Conservation (phyloP, 2,797 vertebrate genomes). For the Siniperca obscura region DNA sequence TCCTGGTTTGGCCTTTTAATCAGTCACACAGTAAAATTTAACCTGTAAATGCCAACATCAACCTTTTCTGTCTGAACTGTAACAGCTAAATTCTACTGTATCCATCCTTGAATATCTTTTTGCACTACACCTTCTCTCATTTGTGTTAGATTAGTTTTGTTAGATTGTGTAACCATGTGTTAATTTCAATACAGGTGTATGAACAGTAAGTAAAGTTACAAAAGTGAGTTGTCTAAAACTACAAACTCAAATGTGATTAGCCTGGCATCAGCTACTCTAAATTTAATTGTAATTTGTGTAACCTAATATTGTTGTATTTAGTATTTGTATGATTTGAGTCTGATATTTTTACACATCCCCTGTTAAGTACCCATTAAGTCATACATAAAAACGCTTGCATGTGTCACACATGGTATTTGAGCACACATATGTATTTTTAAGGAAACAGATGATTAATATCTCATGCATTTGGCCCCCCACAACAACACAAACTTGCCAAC, state of each 20-base stretch:
- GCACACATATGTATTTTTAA: background rate
- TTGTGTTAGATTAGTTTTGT: background rate
- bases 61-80: background rate
- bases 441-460: background rate
- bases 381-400: background rate
- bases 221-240: background rate
- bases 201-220: too few relatives aligned
- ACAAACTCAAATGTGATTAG: background rate
- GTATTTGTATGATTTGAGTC: background rate
- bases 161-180: background rate
- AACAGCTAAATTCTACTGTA: background rate
- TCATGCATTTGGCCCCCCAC: background rate
- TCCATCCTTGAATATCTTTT: constrained; percentile 4
- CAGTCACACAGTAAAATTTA: background rate
- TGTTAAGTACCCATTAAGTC: background rate
- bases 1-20: constrained; percentile 1
- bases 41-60: background rate
- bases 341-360: background rate
- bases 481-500: constrained; percentile 1
- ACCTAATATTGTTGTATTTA: background rate
- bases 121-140: background rate
- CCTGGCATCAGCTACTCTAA: background rate
- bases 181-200: background rate
- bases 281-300: background rate
- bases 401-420: background rate